A percentile compares a stretch with the other conserved stretches of the same genome.
phyloP scores from a whole-genome alignment of 2,113 vertebrate species.

The Antigone vipio region DNA sequence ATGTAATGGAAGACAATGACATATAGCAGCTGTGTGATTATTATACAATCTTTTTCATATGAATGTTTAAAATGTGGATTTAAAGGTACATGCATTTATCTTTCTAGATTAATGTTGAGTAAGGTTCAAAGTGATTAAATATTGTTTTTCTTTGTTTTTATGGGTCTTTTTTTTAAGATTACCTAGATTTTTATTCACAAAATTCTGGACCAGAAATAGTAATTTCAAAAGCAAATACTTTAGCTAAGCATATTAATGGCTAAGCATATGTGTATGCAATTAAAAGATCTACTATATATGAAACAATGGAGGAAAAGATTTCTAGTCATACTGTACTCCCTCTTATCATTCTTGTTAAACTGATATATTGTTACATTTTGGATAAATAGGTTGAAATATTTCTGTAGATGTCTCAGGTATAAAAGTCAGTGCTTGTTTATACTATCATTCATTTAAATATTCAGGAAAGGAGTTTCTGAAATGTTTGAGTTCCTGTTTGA shows the following conservation, averaged over 20 bases:
- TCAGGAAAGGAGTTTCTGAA: not conserved
- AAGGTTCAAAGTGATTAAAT: not conserved
- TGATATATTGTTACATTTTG: not conserved
- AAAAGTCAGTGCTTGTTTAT: not conserved
- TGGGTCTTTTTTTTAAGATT: rapidly evolving
- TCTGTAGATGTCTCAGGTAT: not conserved
- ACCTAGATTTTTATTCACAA: not conserved
- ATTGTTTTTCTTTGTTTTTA: not conserved
- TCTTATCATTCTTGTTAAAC: not conserved
- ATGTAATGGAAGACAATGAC: not conserved
- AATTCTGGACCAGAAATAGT: not conserved
- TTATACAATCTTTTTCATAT: not conserved
- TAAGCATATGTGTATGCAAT: not conserved
- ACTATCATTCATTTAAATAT: not conserved
- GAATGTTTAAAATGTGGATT: not conserved
- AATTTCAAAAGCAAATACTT: not conserved
- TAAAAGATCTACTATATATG: not conserved
- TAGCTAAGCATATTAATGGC: not conserved
- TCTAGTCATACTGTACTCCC: not conserved
- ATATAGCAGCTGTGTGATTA: not conserved
- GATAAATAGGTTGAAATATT: not conserved
- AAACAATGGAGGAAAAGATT: not conserved
- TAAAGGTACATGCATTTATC: not conserved
- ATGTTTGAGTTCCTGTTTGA: not conserved
- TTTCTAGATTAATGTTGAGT: not conserved